A percentile compares a stretch with the other conserved stretches of the same genome.
phyloP scores from a whole-genome alignment of 53 echinoderm and acorn worm species.

The Actinopyga echinites region DNA sequence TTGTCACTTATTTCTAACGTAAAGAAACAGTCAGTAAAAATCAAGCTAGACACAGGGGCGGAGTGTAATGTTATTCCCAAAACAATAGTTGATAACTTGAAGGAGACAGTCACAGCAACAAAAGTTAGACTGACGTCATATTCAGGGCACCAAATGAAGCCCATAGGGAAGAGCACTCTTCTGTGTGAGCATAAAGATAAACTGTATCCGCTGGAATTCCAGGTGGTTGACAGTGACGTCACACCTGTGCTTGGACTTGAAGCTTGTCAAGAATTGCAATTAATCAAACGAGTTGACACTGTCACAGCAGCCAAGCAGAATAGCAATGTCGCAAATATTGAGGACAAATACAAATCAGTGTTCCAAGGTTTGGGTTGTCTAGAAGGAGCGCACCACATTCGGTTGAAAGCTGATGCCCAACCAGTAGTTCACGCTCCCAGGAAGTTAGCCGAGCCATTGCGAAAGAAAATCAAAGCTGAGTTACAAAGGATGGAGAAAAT shows the following conservation, averaged over 20 bases:
- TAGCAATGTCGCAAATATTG: not conserved
- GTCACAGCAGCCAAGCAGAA: not conserved
- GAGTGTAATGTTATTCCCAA: conserved; percentile 49
- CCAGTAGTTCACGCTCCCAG: conserved; percentile 54
- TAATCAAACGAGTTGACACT: not conserved
- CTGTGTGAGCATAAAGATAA: conserved; percentile 36
- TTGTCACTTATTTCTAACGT: conserved; percentile 28
- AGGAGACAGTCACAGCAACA: not conserved
- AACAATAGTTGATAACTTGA: conserved; percentile 1
- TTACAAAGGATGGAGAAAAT: conserved; percentile 54
- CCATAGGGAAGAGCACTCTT: conserved; percentile 36
- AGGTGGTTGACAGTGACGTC: conserved; percentile 39
- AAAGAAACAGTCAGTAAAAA: not conserved
- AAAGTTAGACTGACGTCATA: conserved; percentile 44
- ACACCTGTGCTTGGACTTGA: conserved; percentile 18
- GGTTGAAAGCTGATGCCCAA: conserved; percentile 18
- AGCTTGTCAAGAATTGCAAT: not conserved
- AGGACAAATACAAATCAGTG: conserved; percentile 26
- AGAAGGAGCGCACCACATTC: conserved; percentile 24
- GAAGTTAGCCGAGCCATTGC: conserved; percentile 44
- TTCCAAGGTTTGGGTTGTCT: conserved; percentile 68
- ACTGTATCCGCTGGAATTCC: conserved; percentile 38
- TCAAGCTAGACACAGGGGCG: conserved; percentile 67
- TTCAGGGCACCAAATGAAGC: conserved; percentile 35
- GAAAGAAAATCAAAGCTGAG: conserved; percentile 47